A percentile compares a stretch with the other conserved stretches of the same genome.
Evolutionary conservation across 2,797 vertebrate species (phyloP).

Genomic region (Chrosomus eos): DNA sequence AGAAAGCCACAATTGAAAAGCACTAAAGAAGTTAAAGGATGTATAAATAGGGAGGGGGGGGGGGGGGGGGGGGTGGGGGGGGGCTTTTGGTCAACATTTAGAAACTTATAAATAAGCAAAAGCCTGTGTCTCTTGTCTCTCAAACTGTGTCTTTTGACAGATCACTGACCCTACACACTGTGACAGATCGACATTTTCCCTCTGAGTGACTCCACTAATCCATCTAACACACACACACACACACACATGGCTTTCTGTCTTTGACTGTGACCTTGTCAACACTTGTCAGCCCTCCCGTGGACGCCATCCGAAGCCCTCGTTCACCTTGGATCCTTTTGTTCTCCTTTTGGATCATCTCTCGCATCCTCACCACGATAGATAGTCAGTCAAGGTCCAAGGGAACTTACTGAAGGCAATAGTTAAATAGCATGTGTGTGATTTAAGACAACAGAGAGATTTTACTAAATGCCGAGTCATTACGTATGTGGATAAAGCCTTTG

Average conservation of each 20-base stretch:
- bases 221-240: constrained; percentile 25
- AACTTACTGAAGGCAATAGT: neutral
- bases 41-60: no score
- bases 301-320: neutral
- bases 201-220: constrained; percentile 25
- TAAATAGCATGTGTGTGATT: neutral
- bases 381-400: neutral
- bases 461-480: neutral
- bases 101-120: neutral
- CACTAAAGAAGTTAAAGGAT: neutral
- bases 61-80: no score
- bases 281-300: constrained; percentile 33
- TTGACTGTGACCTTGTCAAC: constrained; percentile 35
- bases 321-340: constrained; percentile 28
- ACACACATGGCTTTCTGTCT: constrained; percentile 16
- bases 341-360: neutral
- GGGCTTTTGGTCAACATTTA: neutral
- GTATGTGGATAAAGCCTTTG: neutral
- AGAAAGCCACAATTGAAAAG: constrained; percentile 5
- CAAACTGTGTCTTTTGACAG: constrained; percentile 18
- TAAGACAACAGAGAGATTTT: neutral
- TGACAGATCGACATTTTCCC: constrained; percentile 33
- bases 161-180: constrained; percentile 7
- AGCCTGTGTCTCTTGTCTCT: neutral
- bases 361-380: neutral